phyloP scores from a whole-genome alignment of 2,888 invertebrate species.

The Sphinx pinastri region DNA sequence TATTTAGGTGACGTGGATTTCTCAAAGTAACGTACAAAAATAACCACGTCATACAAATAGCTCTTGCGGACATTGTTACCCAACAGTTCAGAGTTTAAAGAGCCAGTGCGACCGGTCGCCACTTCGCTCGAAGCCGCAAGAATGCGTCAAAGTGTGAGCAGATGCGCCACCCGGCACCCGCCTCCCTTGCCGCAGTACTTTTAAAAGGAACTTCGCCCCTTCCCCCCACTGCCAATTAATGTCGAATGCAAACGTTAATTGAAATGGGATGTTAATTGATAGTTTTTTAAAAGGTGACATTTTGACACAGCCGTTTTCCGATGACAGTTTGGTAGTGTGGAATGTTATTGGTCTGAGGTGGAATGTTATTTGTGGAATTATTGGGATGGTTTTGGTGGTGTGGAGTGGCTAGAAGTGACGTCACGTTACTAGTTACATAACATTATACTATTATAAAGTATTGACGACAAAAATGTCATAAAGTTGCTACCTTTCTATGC shows the following conservation, averaged over 20 bases:
- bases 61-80: neutral
- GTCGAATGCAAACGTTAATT: constrained; percentile 31
- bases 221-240: constrained; percentile 40
- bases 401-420: no score
- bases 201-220: constrained; percentile 55
- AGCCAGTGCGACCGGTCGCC: constrained; percentile 45
- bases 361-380: neutral
- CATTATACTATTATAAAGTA: no score
- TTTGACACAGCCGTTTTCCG: constrained; percentile 19
- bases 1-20: no score
- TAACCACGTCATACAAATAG: neutral
- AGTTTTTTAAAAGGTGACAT: constrained; percentile 27
- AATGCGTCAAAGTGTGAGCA: constrained; percentile 77
- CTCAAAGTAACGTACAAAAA: no score
- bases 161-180: constrained; percentile 57
- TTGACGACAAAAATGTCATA: no score
- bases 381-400: neutral
- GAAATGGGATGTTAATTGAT: constrained; percentile 29
- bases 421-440: no score
- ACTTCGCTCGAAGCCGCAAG: constrained; percentile 73
- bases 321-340: neutral
- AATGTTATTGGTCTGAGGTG: neutral
- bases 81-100: constrained; percentile 31
- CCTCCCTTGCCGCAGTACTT: constrained; percentile 45
- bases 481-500: no score